Evolutionary conservation across 2,797 vertebrate genomes (phyloP).

Genomic region (Dicrostonyx torquatus): DNA sequence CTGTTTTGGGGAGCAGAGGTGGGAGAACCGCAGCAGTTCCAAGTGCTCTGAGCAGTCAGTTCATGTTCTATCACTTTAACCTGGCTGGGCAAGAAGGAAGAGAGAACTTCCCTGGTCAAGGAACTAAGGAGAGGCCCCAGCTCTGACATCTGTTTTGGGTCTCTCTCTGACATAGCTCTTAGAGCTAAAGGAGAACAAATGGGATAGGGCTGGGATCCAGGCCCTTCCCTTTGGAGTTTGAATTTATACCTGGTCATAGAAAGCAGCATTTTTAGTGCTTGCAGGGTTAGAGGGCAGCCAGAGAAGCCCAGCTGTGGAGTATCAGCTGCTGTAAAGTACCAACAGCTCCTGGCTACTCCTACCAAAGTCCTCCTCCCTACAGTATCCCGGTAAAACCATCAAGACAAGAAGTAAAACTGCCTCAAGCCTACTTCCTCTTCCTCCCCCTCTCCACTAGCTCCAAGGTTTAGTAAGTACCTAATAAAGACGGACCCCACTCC

Average conservation of each 20-base stretch:
- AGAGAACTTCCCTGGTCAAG: constrained; percentile 45
- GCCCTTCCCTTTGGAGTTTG: constrained; percentile 49
- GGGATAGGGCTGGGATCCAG: not conserved
- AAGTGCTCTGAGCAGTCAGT: constrained; percentile 71
- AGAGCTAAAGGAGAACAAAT: constrained; percentile 40
- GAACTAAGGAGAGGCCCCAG: constrained; percentile 48
- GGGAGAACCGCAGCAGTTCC: constrained; percentile 60
- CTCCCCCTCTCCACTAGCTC: constrained; percentile 66
- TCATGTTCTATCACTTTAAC: constrained; percentile 56
- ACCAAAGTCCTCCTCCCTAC: not conserved
- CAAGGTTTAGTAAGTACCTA: constrained; percentile 86
- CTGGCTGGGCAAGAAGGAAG: constrained; percentile 59
- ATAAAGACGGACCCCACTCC: constrained; percentile 73
- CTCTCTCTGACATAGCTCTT: constrained; percentile 61
- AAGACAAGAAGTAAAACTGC: constrained; percentile 84
- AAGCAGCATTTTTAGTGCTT: constrained; percentile 70
- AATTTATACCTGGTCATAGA: constrained; percentile 38
- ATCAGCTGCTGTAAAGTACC: constrained; percentile 65
- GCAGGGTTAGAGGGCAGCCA: constrained; percentile 53
- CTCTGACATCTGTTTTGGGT: not conserved
- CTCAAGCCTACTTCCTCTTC: constrained; percentile 74
- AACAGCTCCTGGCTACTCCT: constrained; percentile 27
- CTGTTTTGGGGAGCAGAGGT: not conserved
- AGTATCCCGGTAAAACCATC: constrained; percentile 75
- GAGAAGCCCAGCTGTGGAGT: constrained; percentile 50